phyloP scores from a whole-genome alignment of 2,797 vertebrate species.

The Geotrypetes seraphini region DNA sequence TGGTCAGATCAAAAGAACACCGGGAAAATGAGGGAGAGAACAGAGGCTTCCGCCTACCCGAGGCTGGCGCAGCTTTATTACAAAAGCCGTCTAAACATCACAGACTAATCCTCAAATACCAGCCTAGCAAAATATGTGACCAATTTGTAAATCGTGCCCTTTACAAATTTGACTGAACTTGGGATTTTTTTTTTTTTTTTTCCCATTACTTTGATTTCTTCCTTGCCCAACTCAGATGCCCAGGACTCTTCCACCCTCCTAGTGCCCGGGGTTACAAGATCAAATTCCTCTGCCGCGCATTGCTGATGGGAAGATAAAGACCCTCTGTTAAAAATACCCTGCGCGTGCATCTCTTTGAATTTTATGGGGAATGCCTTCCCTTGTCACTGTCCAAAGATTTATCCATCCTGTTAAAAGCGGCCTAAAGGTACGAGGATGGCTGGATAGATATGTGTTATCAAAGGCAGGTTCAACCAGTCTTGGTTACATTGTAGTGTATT shows the following conservation, averaged over 20 bases:
- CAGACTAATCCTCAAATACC: conserved; percentile 72
- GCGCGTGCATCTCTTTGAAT: too few species aligned
- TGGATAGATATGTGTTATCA: too few species aligned
- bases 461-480: too few species aligned
- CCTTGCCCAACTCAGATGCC: not conserved
- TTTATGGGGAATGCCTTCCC: too few species aligned
- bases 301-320: too few species aligned
- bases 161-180: conserved; percentile 74
- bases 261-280: not conserved
- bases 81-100: conserved; percentile 68
- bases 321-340: too few species aligned
- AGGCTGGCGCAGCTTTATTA: conserved; percentile 56
- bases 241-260: not conserved
- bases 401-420: too few species aligned
- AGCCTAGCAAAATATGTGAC: conserved; percentile 63
- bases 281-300: conserved; percentile 1
- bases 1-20: conserved; percentile 39
- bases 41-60: conserved; percentile 41
- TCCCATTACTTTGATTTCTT: conserved; percentile 13
- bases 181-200: conserved; percentile 14
- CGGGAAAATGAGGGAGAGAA: conserved; percentile 40
- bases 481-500: too few species aligned
- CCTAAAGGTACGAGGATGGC: too few species aligned
- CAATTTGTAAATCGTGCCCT: conserved; percentile 78
- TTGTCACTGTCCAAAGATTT: too few species aligned